Evolutionary conservation across 2,797 vertebrate species (phyloP).

Genomic region (Ambastaia sidthimunki): DNA sequence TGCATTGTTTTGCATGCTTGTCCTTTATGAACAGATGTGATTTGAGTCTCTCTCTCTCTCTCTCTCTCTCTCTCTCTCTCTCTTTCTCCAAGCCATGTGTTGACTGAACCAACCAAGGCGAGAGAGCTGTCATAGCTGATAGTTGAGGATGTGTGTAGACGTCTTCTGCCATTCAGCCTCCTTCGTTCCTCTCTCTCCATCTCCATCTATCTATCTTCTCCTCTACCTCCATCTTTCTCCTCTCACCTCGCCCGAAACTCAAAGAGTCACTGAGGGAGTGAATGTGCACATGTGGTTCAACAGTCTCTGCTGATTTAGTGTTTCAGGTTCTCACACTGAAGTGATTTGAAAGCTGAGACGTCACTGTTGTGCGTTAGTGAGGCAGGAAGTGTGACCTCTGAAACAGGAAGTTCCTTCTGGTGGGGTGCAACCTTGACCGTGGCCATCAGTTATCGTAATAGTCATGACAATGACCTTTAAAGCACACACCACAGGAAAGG

Average conservation of each 20-base stretch:
- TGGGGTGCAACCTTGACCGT: constrained; percentile 42
- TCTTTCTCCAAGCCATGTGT: constrained; percentile 36
- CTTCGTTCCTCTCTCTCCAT: constrained; percentile 33
- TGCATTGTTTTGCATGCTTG: not conserved
- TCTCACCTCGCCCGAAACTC: constrained; percentile 31
- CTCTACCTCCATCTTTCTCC: constrained; percentile 29
- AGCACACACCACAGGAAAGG: constrained; percentile 38
- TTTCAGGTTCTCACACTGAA: constrained; percentile 8
- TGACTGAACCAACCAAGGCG: constrained; percentile 37
- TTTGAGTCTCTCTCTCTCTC: constrained; percentile 16
- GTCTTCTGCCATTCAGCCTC: constrained; percentile 43
- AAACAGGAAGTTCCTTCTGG: constrained; percentile 52
- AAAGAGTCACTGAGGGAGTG: constrained; percentile 11
- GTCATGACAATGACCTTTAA: constrained; percentile 48
- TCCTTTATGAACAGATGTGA: constrained; percentile 28
- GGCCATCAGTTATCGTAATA: constrained; percentile 23
- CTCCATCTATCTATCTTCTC: constrained; percentile 41
- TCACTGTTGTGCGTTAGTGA: not conserved
- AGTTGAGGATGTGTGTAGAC: constrained; percentile 50
- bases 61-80: constrained; percentile 29
- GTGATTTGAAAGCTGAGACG: constrained; percentile 26
- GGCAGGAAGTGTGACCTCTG: constrained; percentile 46
- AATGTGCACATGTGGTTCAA: not conserved
- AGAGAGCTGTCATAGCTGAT: constrained; percentile 42
- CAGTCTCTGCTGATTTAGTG: constrained; percentile 39